A percentile compares a stretch with the other conserved stretches of the same genome.
These are phyloP conservation scores for Epistrophe eligans DNA, from an alignment of 2,888 invertebrate species.

Conservation along the genomic window DNA sequence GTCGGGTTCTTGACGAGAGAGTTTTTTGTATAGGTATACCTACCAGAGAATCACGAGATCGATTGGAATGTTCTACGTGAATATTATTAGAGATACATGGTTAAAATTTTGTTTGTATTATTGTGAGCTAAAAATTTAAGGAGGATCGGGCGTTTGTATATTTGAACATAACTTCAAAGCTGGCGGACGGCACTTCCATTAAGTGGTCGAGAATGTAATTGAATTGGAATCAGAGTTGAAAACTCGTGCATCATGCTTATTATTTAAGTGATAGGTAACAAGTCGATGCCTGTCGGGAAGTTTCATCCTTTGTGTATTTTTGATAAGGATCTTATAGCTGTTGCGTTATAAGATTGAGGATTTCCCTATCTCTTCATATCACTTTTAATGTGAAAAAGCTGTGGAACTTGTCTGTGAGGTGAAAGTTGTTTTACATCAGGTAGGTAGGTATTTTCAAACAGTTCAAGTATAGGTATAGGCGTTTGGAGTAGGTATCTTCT, in stretches of 20 bases:
- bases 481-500: too few relatives aligned
- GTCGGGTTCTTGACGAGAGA: not conserved
- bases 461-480: too few relatives aligned
- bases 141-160: constrained; percentile 38
- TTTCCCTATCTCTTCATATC: not conserved
- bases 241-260: not conserved
- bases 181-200: not conserved
- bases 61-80: constrained; percentile 66
- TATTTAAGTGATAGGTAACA: not conserved
- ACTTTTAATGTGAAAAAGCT: not conserved
- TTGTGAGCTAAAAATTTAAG: constrained; percentile 31
- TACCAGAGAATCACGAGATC: constrained; percentile 53
- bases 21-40: not conserved
- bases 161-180: constrained; percentile 6
- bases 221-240: constrained; percentile 23
- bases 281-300: not conserved
- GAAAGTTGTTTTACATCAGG: not conserved
- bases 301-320: constrained; percentile 20
- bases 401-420: not conserved
- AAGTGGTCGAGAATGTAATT: constrained; percentile 2
- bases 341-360: not conserved
- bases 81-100: constrained; percentile 38
- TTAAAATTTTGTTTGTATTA: constrained; percentile 13
- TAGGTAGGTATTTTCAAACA: too few relatives aligned
- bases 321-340: constrained; percentile 12